A percentile compares a stretch with the other conserved stretches of the same genome.
Evolutionary conservation across 2,888 invertebrate genomes (phyloP).

Genomic region (Alviniconcha strummeri): DNA sequence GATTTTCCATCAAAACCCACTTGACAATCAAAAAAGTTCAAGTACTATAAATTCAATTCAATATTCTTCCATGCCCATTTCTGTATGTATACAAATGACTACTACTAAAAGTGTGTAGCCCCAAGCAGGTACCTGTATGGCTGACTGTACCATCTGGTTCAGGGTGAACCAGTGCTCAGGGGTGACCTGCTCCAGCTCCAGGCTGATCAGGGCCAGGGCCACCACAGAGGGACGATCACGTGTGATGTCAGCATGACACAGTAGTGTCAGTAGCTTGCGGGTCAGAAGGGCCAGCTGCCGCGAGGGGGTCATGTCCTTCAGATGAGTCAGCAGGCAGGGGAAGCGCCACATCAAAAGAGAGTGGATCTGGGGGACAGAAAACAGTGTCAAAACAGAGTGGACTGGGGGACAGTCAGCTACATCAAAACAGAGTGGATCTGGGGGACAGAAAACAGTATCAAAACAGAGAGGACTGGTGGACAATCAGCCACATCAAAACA

Average conservation of each 20-base stretch:
- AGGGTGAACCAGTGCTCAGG: slow-evolving; percentile 65
- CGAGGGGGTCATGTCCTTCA: slow-evolving; percentile 66
- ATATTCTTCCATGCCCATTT: no score
- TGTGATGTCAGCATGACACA: slow-evolving; percentile 78
- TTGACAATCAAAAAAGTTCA: no score
- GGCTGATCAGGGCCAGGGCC: slow-evolving; percentile 85
- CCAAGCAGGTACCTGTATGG: slow-evolving; percentile 58
- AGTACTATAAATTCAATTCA: no score
- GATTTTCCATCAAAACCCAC: no score
- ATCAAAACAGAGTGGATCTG: no score
- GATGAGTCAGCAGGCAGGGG: slow-evolving; percentile 66
- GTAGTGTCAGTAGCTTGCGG: slow-evolving; percentile 75
- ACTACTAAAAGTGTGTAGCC: no score
- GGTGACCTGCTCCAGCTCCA: slow-evolving; percentile 76
- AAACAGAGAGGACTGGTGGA: no score
- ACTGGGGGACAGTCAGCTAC: no score
- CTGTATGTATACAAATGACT: no score
- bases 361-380: slow-evolving; percentile 59
- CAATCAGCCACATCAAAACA: no score
- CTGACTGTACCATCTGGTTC: slow-evolving; percentile 62
- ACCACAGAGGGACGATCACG: slow-evolving; percentile 84
- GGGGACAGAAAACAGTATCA: no score
- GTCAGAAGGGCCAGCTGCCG: slow-evolving; percentile 67
- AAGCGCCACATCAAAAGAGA: slow-evolving; percentile 65
- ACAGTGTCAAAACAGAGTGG: not conserved